phyloP scores from a whole-genome alignment of 64 coral and sea anemone genomes.

The Dendronephthya gigantea region DNA sequence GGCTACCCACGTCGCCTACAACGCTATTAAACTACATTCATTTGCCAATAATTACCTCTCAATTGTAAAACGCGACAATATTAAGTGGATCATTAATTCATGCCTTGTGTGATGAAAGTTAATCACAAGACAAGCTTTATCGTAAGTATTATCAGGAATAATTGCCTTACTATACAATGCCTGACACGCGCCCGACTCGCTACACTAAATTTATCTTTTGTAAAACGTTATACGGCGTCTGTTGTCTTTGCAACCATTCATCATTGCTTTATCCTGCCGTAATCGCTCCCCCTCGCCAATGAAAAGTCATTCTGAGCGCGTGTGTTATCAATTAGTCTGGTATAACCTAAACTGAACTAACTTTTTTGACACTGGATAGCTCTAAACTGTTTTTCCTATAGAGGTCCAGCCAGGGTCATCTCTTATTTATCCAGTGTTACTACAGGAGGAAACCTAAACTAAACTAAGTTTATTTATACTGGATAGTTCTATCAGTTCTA shows the following conservation, averaged over 20 bases:
- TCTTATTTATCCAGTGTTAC: too few species aligned
- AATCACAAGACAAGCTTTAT: not conserved
- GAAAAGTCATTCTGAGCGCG: too few species aligned
- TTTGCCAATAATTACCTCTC: not conserved
- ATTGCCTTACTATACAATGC: not conserved
- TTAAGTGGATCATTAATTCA: not conserved
- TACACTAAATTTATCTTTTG: not conserved
- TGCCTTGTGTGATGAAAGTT: not conserved
- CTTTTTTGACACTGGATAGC: too few species aligned
- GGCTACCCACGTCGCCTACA: not conserved
- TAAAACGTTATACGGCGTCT: not conserved
- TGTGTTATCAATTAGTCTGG: too few species aligned
- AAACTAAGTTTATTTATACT: too few species aligned
- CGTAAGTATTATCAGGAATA: not conserved
- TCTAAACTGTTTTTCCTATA: too few species aligned
- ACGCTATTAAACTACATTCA: not conserved
- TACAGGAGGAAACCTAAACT: too few species aligned
- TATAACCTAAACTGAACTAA: too few species aligned
- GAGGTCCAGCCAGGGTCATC: too few species aligned
- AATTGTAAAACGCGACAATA: not conserved
- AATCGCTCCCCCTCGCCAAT: too few species aligned
- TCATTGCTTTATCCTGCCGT: too few species aligned
- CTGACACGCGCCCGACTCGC: not conserved
- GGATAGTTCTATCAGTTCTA: too few species aligned
- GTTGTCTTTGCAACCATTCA: not conserved